These are phyloP conservation scores for Pogonophryne albipinna DNA, from an alignment of 2,797 vertebrate genomes.

Conservation along the genomic window DNA sequence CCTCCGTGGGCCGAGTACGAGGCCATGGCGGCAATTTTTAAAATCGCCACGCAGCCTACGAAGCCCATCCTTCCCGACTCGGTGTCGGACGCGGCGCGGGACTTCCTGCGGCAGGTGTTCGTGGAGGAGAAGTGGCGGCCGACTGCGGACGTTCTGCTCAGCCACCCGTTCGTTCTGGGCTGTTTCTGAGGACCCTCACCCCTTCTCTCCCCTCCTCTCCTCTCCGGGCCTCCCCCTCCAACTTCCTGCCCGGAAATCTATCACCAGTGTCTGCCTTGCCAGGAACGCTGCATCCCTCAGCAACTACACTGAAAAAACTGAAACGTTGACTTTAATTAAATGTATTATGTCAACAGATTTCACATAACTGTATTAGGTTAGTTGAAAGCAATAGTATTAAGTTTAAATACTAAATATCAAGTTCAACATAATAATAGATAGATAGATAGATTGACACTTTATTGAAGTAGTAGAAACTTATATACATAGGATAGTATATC, in stretches of 20 bases:
- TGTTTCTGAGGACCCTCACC: slow-evolving; percentile 83
- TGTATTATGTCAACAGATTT: too few relatives aligned
- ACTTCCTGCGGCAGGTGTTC: slow-evolving; percentile 92
- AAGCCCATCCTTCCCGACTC: slow-evolving; percentile 90
- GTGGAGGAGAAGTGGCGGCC: slow-evolving; percentile 94
- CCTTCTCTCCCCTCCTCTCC: slow-evolving; percentile 55
- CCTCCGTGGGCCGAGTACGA: slow-evolving; percentile 95
- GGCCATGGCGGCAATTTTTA: slow-evolving; percentile 96
- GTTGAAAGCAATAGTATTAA: too few relatives aligned
- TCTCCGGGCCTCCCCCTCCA: slow-evolving; percentile 66
- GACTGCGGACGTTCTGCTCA: slow-evolving; percentile 90
- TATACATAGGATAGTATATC: too few relatives aligned
- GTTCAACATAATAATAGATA: too few relatives aligned
- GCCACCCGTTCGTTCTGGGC: slow-evolving; percentile 89
- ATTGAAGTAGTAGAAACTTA: too few relatives aligned
- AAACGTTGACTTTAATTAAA: too few relatives aligned
- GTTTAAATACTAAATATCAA: too few relatives aligned
- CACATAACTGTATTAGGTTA: too few relatives aligned
- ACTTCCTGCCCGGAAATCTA: slow-evolving; percentile 64
- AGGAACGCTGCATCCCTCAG: slow-evolving; percentile 62
- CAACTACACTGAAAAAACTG: slow-evolving; percentile 28
- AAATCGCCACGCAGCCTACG: slow-evolving; percentile 94
- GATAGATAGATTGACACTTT: too few relatives aligned
- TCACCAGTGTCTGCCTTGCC: slow-evolving; percentile 81
- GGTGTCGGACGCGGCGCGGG: slow-evolving; percentile 89